A percentile compares a stretch with the other conserved stretches of the same genome.
Evolutionary conservation across 2,113 vertebrate species (phyloP).

Genomic region (Trogon melanurus): DNA sequence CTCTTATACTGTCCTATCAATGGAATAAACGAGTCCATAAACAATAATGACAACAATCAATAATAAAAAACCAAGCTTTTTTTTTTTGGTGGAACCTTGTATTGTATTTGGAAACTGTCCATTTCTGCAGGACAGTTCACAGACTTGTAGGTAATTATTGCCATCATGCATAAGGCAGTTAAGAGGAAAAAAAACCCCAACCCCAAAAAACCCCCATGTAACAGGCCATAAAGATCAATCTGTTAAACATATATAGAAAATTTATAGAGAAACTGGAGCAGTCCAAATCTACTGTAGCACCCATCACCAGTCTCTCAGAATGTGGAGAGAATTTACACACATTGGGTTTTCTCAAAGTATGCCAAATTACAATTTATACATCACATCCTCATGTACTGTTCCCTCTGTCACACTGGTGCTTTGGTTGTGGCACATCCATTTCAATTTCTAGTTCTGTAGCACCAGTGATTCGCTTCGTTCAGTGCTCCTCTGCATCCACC

Average conservation of each 20-base stretch:
- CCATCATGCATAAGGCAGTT: background rate
- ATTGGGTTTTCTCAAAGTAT: background rate
- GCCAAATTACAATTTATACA: background rate
- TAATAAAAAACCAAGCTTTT: accelerated
- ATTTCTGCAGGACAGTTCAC: background rate
- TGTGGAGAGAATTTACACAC: accelerated
- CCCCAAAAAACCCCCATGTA: background rate
- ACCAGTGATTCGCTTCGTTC: background rate
- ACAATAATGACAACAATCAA: background rate
- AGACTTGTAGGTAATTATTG: background rate
- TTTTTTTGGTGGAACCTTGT: background rate
- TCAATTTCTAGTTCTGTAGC: background rate
- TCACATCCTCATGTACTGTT: background rate
- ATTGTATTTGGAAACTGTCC: background rate
- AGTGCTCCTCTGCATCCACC: background rate
- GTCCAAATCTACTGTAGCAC: background rate
- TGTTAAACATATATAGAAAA: background rate
- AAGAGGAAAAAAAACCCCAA: background rate
- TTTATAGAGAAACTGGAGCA: background rate
- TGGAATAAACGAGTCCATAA: background rate
- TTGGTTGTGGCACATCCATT: background rate
- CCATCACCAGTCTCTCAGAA: background rate
- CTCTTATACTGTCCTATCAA: background rate
- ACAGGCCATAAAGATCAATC: background rate
- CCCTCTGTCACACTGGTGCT: background rate